These are phyloP conservation scores for Pinctada fucata DNA, from an alignment of 2,888 invertebrate genomes.

Conservation along the genomic window DNA sequence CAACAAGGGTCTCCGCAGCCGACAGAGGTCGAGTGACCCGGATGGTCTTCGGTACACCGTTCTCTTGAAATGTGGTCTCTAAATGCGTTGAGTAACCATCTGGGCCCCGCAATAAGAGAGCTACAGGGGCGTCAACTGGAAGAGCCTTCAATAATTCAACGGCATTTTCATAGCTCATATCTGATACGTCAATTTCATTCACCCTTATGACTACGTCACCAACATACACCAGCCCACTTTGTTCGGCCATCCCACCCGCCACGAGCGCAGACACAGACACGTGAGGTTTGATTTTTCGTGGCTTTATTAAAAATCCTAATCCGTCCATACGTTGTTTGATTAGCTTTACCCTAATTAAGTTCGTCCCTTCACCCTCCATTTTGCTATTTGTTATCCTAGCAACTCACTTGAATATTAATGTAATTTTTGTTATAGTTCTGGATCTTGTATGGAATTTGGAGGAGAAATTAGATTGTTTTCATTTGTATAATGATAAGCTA, in stretches of 20 bases:
- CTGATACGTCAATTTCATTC: conserved; percentile 68
- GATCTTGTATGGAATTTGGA: too few species aligned
- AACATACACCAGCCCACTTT: conserved; percentile 70
- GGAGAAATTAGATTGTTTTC: too few species aligned
- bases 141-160: conserved; percentile 64
- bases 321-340: conserved; percentile 66
- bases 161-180: conserved; percentile 68
- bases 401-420: not conserved
- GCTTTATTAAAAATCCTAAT: conserved; percentile 71
- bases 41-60: conserved; percentile 67
- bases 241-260: conserved; percentile 70
- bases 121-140: conserved; percentile 61
- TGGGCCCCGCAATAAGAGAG: conserved; percentile 68
- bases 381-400: not conserved
- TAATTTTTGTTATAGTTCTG: not conserved
- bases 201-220: conserved; percentile 73
- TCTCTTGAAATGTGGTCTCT: conserved; percentile 70
- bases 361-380: conserved; percentile 32
- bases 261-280: conserved; percentile 70
- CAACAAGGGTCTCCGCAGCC: conserved; percentile 59
- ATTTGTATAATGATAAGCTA: too few species aligned
- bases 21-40: conserved; percentile 68
- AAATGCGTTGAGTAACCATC: conserved; percentile 71
- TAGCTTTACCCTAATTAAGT: conserved; percentile 68
- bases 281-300: conserved; percentile 62